Percentiles rank a stretch among this genome's conserved stretches.
phyloP scores from a whole-genome alignment of 2,888 invertebrate genomes.

The Mesorhabditis spiculigera region DNA sequence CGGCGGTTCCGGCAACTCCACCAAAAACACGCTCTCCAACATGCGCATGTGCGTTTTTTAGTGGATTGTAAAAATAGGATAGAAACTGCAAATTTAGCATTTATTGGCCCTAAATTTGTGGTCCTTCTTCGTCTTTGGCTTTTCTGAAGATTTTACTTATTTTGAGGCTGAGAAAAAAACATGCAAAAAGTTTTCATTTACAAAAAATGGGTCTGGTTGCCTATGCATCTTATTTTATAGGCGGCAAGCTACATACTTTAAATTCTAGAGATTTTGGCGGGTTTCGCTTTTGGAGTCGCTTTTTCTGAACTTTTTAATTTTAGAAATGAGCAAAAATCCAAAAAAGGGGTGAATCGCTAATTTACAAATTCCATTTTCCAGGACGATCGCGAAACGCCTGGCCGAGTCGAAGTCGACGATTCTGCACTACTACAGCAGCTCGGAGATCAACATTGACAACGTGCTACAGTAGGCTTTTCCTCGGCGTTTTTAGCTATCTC shows the following conservation, averaged over 20 bases:
- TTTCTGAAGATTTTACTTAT: too few species aligned
- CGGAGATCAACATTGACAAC: constrained; percentile 79
- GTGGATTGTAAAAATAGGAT: too few species aligned
- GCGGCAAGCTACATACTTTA: too few species aligned
- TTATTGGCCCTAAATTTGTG: too few species aligned
- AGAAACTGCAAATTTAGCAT: too few species aligned
- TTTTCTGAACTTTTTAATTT: background rate
- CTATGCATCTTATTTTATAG: too few species aligned
- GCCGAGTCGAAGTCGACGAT: constrained; percentile 73
- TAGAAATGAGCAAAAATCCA: background rate
- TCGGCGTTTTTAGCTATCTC: constrained; percentile 35
- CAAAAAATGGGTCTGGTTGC: too few species aligned
- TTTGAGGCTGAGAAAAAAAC: too few species aligned
- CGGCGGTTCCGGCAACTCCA: constrained; percentile 48
- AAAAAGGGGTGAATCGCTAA: background rate
- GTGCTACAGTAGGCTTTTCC: constrained; percentile 64
- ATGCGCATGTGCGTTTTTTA: constrained; percentile 62
- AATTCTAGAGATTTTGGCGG: too few species aligned
- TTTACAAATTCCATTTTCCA: constrained; percentile 4
- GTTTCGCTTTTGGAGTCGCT: background rate
- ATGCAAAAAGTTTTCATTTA: too few species aligned
- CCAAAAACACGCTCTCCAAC: constrained; percentile 66
- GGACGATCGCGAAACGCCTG: constrained; percentile 69
- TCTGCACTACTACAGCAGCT: constrained; percentile 91
- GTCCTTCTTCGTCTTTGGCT: too few species aligned